A percentile compares a stretch with the other conserved stretches of the same genome.
Conservation (phyloP, 2,113 vertebrate species). For the Phodopus roborovskii region DNA sequence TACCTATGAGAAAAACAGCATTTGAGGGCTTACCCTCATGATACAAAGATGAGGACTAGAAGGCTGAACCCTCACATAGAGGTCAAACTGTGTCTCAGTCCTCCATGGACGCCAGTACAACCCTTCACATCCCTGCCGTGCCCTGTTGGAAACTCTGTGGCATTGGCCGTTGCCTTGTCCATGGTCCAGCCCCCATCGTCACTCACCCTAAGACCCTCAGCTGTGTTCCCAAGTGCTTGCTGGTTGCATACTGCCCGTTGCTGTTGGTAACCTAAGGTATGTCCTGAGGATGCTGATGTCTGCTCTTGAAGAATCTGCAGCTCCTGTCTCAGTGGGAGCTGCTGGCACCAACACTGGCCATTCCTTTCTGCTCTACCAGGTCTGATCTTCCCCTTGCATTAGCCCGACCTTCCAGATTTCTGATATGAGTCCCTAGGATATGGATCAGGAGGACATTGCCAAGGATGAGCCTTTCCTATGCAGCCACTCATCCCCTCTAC, state of each 20-base stretch:
- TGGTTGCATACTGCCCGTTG: background rate
- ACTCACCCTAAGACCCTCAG: background rate
- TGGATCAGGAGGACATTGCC: fast-evolving
- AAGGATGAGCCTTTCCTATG: background rate
- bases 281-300: fast-evolving
- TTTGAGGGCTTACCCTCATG: background rate
- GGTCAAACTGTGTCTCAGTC: too few species aligned
- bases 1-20: background rate
- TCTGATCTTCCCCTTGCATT: background rate
- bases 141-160: background rate
- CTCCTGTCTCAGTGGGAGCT: background rate
- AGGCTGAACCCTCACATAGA: background rate
- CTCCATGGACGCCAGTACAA: fast-evolving
- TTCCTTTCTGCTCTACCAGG: too few species aligned
- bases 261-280: background rate
- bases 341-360: background rate
- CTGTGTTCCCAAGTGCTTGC: background rate
- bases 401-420: background rate
- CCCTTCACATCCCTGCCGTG: background rate
- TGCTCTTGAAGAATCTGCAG: too few species aligned
- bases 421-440: fast-evolving
- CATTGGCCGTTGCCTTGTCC: background rate
- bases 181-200: background rate
- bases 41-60: background rate
- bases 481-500: background rate